Conservation (phyloP, 2,797 vertebrate genomes). For the Myripristis murdjan region DNA sequence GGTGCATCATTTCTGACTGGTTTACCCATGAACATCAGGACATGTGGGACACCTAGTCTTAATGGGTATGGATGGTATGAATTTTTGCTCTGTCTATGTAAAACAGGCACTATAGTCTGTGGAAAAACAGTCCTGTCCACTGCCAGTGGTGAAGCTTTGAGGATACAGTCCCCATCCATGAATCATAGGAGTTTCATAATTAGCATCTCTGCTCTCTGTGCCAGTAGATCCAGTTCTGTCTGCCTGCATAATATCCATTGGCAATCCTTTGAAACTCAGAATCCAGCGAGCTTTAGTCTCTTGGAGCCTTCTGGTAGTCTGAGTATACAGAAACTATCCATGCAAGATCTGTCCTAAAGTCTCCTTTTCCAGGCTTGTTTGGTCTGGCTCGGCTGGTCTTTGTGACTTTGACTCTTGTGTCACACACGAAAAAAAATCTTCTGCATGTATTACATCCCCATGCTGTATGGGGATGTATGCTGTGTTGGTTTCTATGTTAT, state of each 20-base stretch:
- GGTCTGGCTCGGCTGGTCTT: too few relatives aligned
- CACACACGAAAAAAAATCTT: too few relatives aligned
- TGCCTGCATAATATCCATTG: constrained; percentile 12
- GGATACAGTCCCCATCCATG: not conserved
- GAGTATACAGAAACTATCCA: not conserved
- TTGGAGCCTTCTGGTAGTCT: not conserved
- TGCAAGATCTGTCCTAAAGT: not conserved
- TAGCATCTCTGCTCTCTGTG: not conserved
- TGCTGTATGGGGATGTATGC: too few relatives aligned
- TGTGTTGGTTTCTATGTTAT: too few relatives aligned
- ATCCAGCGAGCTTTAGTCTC: not conserved
- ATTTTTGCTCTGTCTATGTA: not conserved
- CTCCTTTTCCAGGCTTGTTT: not conserved
- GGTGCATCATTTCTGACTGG: not conserved
- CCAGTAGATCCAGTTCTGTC: constrained; percentile 1
- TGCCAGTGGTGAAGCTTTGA: not conserved
- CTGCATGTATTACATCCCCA: too few relatives aligned
- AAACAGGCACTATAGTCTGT: not conserved
- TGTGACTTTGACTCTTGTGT: too few relatives aligned
- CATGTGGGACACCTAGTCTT: too few relatives aligned
- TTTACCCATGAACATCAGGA: not conserved
- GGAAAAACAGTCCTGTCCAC: not conserved
- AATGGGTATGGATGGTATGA: not conserved
- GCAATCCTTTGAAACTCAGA: constrained; percentile 17
- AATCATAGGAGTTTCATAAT: constrained; percentile 29